These are phyloP conservation scores for Crepidodera aurea DNA, from an alignment of 2,888 invertebrate species.

Conservation along the genomic window DNA sequence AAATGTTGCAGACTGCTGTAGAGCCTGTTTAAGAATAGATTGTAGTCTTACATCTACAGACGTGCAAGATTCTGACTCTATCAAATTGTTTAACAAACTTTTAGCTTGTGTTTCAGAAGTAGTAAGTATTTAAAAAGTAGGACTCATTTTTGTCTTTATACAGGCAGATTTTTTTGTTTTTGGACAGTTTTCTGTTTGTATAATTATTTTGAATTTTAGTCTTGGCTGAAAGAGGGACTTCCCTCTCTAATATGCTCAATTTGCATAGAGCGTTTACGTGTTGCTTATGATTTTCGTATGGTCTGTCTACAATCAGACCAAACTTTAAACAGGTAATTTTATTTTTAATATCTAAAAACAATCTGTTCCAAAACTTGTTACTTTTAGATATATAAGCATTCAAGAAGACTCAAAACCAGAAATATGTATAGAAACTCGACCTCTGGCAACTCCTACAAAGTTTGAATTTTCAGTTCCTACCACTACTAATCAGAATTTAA, in stretches of 20 bases:
- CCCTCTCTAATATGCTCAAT: constrained; percentile 55
- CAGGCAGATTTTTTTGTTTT: constrained; percentile 8
- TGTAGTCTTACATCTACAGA: constrained; percentile 56
- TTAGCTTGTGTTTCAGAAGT: constrained; percentile 57
- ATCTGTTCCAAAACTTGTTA: constrained; percentile 9
- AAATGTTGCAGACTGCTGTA: constrained; percentile 56
- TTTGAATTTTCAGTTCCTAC: constrained; percentile 51
- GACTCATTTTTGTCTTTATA: background rate
- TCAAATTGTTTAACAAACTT: constrained; percentile 57
- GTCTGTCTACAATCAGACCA: constrained; percentile 56
- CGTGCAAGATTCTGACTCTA: constrained; percentile 54
- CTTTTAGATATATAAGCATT: constrained; percentile 11
- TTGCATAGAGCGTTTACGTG: constrained; percentile 55
- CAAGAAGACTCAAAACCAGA: constrained; percentile 18
- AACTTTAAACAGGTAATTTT: constrained; percentile 49
- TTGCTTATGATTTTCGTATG: constrained; percentile 57
- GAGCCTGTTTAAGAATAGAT: constrained; percentile 57
- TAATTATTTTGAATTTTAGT: constrained; percentile 51
- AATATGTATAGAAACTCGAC: constrained; percentile 31
- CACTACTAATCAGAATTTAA: constrained; percentile 44
- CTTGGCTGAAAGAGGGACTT: constrained; percentile 56
- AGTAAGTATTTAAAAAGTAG: constrained; percentile 48
- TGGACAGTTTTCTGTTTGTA: too few relatives aligned
- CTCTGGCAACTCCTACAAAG: constrained; percentile 50
- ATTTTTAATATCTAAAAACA: background rate